Conservation (phyloP, 2,888 invertebrate genomes). For the Eupithecia inturbata region DNA sequence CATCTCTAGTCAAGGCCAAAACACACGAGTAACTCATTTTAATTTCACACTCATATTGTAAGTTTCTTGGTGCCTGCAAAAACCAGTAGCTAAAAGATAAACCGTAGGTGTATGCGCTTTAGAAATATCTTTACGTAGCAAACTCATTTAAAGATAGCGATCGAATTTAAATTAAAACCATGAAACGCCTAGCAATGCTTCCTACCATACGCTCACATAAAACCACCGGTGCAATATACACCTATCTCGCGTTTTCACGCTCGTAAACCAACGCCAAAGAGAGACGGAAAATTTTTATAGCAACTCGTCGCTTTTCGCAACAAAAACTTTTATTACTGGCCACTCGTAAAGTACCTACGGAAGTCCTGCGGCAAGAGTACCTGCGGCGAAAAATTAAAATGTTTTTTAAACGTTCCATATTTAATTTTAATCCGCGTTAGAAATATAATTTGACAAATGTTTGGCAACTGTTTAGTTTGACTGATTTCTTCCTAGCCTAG, state of each 20-base stretch:
- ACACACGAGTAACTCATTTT: not conserved
- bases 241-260: conserved; percentile 76
- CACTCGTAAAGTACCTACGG: conserved; percentile 79
- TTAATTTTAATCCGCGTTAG: conserved; percentile 4
- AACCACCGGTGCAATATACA: conserved; percentile 73
- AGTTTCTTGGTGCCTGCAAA: not conserved
- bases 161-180: conserved; percentile 39
- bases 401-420: conserved; percentile 31
- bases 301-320: conserved; percentile 72
- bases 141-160: conserved; percentile 33
- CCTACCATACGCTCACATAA: conserved; percentile 60
- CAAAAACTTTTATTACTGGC: conserved; percentile 81
- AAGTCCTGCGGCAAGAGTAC: conserved; percentile 71
- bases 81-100: not conserved
- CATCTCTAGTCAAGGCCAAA: no score
- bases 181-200: conserved; percentile 45
- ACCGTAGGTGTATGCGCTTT: not conserved
- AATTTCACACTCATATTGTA: not conserved
- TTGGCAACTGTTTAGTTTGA: not conserved
- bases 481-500: no score
- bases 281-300: conserved; percentile 73
- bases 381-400: conserved; percentile 58
- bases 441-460: not conserved
- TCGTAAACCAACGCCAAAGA: conserved; percentile 71
- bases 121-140: not conserved